Conservation (phyloP, 2,797 vertebrate genomes). For the Danio albolineatus region DNA sequence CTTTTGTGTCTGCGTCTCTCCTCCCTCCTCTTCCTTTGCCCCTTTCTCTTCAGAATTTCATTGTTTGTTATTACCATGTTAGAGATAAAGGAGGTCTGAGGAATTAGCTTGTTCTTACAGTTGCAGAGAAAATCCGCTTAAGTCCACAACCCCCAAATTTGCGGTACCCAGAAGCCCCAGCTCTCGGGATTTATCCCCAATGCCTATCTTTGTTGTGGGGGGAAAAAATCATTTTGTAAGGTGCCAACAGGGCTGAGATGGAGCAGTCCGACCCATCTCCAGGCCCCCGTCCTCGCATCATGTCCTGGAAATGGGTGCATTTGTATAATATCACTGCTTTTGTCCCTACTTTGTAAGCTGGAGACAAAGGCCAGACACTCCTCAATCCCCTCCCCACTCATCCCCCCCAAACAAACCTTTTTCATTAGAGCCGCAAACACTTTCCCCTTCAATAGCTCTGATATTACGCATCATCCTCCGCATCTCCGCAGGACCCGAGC, state of each 20-base stretch:
- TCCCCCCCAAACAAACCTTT: slow-evolving; percentile 78
- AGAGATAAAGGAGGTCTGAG: slow-evolving; percentile 77
- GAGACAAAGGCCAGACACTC: slow-evolving; percentile 69
- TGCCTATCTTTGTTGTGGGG: slow-evolving; percentile 33
- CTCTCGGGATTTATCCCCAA: slow-evolving; percentile 55
- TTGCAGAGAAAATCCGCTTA: slow-evolving; percentile 74
- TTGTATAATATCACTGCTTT: slow-evolving; percentile 77
- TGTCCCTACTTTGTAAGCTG: slow-evolving; percentile 75
- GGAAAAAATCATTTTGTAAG: slow-evolving; percentile 43
- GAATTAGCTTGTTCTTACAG: slow-evolving; percentile 78
- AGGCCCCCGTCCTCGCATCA: slow-evolving; percentile 62
- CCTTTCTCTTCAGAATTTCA: slow-evolving; percentile 72
- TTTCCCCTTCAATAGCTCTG: slow-evolving; percentile 69
- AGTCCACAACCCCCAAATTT: slow-evolving; percentile 64
- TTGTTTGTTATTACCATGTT: slow-evolving; percentile 75
- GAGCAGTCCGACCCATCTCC: slow-evolving; percentile 56
- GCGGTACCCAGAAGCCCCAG: slow-evolving; percentile 56
- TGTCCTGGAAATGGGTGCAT: slow-evolving; percentile 80
- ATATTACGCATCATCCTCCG: slow-evolving; percentile 57
- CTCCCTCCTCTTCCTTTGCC: slow-evolving; percentile 74
- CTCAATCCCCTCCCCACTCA: slow-evolving; percentile 53
- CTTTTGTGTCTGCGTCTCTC: slow-evolving; percentile 70
- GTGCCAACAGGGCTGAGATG: slow-evolving; percentile 55
- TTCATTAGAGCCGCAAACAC: slow-evolving; percentile 84
- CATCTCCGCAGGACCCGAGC: slow-evolving; percentile 70